Conservation (phyloP, 1,140 invertebrate genomes). For the Neocloeon triangulifer region DNA sequence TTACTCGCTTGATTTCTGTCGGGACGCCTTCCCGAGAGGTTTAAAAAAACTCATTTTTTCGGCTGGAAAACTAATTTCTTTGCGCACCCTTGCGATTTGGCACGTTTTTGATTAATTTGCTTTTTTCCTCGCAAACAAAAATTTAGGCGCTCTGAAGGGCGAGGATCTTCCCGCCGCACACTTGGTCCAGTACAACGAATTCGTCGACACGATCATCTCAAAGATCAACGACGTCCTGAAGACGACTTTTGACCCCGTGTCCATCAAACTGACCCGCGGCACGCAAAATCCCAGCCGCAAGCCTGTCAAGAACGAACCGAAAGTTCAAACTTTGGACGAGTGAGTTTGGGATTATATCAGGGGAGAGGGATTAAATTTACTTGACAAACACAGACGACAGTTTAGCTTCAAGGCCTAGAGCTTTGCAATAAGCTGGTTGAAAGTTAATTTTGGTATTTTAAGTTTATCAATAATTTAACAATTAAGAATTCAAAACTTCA, state of each 20-base stretch:
- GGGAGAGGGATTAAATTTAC: too few species aligned
- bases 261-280: conserved; percentile 53
- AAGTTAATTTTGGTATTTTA: too few species aligned
- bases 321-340: too few species aligned
- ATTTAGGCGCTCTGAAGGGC: conserved; percentile 18
- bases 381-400: too few species aligned
- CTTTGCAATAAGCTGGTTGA: too few species aligned
- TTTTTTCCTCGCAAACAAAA: conserved; percentile 10
- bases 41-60: background rate
- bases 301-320: too few species aligned
- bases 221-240: conserved; percentile 54
- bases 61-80: background rate
- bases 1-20: too few species aligned
- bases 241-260: conserved; percentile 57
- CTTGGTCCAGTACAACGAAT: conserved; percentile 56
- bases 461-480: too few species aligned
- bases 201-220: conserved; percentile 53
- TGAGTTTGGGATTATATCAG: too few species aligned
- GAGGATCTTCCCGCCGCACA: conserved; percentile 35
- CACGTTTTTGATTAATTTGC: conserved; percentile 1
- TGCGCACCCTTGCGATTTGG: background rate
- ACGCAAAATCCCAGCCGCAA: too few species aligned
- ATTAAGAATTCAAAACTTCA: too few species aligned
- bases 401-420: too few species aligned
- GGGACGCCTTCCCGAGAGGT: background rate